Percentiles rank a stretch among this genome's conserved stretches.
phyloP scores from a whole-genome alignment of 2,888 invertebrate genomes.

The Lasioglossum leucozonium region DNA sequence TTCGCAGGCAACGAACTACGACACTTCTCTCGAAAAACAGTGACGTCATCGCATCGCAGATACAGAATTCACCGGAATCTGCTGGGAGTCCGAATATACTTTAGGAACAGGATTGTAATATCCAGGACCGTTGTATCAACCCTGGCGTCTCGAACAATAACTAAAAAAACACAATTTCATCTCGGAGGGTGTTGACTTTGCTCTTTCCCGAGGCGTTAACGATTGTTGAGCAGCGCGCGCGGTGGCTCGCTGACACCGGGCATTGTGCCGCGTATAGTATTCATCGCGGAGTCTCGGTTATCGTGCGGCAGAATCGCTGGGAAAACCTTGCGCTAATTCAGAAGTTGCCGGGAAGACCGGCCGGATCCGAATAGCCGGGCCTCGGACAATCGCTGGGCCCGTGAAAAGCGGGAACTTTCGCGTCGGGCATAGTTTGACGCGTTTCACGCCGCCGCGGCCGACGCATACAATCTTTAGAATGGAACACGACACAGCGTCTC shows the following conservation, averaged over 20 bases:
- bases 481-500: conserved; percentile 51
- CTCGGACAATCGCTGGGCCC: conserved; percentile 50
- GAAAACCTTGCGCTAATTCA: conserved; percentile 54
- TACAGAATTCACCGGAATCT: not conserved
- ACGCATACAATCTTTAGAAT: conserved; percentile 64
- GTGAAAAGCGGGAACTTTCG: conserved; percentile 54
- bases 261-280: conserved; percentile 33
- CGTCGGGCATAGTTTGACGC: conserved; percentile 61
- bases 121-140: not conserved
- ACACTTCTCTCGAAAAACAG: not conserved
- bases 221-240: conserved; percentile 23
- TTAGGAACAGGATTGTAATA: not conserved
- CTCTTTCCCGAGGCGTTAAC: conserved; percentile 23
- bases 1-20: too few relatives aligned
- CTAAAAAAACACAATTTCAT: not conserved
- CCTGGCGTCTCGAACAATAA: not conserved
- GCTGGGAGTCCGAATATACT: not conserved
- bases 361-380: conserved; percentile 37
- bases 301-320: conserved; percentile 27
- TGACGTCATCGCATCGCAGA: not conserved
- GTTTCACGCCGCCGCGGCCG: conserved; percentile 32
- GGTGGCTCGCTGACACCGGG: not conserved
- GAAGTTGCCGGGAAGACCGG: conserved; percentile 40
- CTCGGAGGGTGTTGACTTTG: not conserved
- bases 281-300: conserved; percentile 30